Evolutionary conservation across 1,140 invertebrate genomes (phyloP).

Genomic region (Platyscapa corneri): DNA sequence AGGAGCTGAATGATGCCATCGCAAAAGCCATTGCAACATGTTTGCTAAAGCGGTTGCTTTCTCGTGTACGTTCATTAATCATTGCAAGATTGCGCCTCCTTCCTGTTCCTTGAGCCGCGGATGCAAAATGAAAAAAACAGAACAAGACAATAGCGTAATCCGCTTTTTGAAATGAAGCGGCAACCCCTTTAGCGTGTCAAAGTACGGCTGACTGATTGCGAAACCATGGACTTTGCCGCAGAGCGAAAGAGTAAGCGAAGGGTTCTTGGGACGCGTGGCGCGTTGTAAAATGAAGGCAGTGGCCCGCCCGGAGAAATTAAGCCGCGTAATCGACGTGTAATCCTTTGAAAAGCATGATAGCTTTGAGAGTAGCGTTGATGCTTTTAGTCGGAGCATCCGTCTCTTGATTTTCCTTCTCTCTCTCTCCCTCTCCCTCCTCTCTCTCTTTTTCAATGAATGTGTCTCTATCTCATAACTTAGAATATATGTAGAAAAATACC

Average conservation of each 20-base stretch:
- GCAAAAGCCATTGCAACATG: not conserved
- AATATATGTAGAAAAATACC: not conserved
- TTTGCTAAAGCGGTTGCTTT: not conserved
- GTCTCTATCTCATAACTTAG: too few relatives aligned
- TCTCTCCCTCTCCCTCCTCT: too few relatives aligned
- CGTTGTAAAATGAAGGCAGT: not conserved
- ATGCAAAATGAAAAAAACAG: constrained; percentile 24
- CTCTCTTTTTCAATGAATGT: not conserved
- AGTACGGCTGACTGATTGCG: constrained; percentile 75
- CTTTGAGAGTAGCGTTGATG: constrained; percentile 55
- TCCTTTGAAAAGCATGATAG: constrained; percentile 72
- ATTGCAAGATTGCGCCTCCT: not conserved
- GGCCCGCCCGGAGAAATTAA: constrained; percentile 59
- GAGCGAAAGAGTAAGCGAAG: constrained; percentile 61
- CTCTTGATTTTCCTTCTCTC: too few relatives aligned
- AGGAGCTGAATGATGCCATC: not conserved
- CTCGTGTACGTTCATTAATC: constrained; percentile 1
- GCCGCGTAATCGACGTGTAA: constrained; percentile 75
- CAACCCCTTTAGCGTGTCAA: constrained; percentile 72
- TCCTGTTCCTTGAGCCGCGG: not conserved
- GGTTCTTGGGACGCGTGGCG: not conserved
- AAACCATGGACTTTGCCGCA: constrained; percentile 74
- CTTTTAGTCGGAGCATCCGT: not conserved
- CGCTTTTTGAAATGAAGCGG: constrained; percentile 68
- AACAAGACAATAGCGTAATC: constrained; percentile 64